These are phyloP conservation scores for Mayetiola destructor DNA, from an alignment of 2,888 invertebrate species.

Conservation along the genomic window DNA sequence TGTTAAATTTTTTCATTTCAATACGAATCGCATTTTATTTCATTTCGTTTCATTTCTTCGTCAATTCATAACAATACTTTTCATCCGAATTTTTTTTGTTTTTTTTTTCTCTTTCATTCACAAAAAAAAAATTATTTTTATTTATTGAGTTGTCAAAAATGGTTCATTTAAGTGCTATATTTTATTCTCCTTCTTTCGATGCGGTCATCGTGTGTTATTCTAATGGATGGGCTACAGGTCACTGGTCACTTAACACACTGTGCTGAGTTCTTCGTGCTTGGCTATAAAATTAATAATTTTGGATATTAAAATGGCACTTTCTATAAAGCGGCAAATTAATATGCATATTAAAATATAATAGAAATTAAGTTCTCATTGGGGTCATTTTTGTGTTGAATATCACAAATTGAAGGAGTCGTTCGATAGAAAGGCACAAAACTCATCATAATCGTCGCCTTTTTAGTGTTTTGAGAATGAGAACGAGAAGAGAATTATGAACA, in stretches of 20 bases:
- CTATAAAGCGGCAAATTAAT: no score
- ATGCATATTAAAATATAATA: no score
- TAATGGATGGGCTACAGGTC: background rate
- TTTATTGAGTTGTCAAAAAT: conserved; percentile 10
- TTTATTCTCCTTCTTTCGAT: no score
- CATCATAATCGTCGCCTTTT: background rate
- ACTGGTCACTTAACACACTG: no score
- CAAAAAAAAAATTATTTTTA: background rate
- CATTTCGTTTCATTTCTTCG: no score
- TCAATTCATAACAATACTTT: background rate
- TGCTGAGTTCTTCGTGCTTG: no score
- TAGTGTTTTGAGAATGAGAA: background rate
- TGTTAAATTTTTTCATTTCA: conserved; percentile 1
- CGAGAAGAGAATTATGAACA: conserved; percentile 1
- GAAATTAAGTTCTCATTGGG: background rate
- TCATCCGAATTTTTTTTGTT: background rate
- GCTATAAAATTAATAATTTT: no score
- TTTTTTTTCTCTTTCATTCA: background rate
- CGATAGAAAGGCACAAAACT: background rate
- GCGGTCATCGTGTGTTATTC: background rate
- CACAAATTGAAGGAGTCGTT: no score
- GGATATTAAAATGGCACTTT: no score
- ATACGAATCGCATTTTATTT: background rate
- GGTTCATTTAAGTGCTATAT: background rate
- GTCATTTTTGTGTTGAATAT: no score